Evolutionary conservation across 2,113 vertebrate genomes (phyloP), one percentile per base, ranked within the genome.

Genomic region (Sminthopsis crassicaudata): DNA sequence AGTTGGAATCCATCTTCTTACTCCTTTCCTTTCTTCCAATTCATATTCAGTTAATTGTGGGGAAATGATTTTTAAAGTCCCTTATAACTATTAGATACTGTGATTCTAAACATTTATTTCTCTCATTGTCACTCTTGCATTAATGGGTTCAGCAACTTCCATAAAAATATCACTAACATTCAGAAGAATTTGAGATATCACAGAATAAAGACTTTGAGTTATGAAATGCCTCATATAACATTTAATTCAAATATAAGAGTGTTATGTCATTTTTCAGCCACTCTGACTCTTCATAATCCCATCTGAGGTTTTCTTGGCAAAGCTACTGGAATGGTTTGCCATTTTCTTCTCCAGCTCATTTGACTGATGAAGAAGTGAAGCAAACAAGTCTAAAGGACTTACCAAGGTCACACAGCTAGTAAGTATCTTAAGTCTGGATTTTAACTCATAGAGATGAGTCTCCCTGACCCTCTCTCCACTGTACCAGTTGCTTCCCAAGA

Each of bases 1-100:
- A 23, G 5, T 84, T n/a, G 67, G 36, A 2, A 6, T 19, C 16
- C 19, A 19, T 26, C 2, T 42, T 84, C 24, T 55, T 93, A 48
- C 6, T 36, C 50, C 54, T 26, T 96, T 50, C 67, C 76, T 96
- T 46, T 46, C 23, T 93, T 7, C 16, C 26, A 93, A 7, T 10
- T 92, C 88, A 90, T 53, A 36, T 57, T 93, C 95, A 46, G 22
- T 92, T 46, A 91, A 50, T 26, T 94, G 55, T 53, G 24, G 53
- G 51, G 50, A 91, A 89, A 24, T 46, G 5, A 42, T 84, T 84
- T 84, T 19, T 84, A 42, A 84, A 84, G 2, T 84, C 19, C 67
- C n/a, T 42, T 84, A 42, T 42, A 84, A 22, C 67, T 42, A n/a
- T 76, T 19, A 42, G n/a, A 22, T 42, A 22, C 6, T 84, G 67